Percentiles rank a stretch among this genome's conserved stretches.
phyloP scores from a whole-genome alignment of 2,888 invertebrate genomes.

The Idaea straminata region DNA sequence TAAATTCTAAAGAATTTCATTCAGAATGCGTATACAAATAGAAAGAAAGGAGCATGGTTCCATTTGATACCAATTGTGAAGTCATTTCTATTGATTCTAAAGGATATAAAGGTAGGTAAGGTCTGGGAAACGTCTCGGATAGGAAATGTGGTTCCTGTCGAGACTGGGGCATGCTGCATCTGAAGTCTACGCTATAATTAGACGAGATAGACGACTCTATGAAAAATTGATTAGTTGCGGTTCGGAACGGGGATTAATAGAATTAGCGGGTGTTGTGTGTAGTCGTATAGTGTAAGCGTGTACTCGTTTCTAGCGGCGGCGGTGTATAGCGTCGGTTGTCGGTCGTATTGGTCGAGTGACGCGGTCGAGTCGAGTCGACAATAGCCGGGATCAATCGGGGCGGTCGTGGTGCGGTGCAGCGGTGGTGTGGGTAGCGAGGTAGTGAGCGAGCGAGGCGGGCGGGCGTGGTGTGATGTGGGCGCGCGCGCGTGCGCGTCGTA shows the following conservation, averaged over 20 bases:
- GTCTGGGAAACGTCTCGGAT: background rate
- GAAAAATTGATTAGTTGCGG: background rate
- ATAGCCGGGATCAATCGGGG: conserved; percentile 37
- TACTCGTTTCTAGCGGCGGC: conserved; percentile 10
- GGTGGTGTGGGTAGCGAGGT: conserved; percentile 7
- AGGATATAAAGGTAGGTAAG: background rate
- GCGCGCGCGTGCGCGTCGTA: conserved; percentile 42
- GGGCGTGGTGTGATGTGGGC: conserved; percentile 41
- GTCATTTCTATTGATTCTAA: background rate
- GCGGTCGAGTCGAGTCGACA: conserved; percentile 18
- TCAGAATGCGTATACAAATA: background rate
- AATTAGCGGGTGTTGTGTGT: background rate
- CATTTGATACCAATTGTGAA: background rate
- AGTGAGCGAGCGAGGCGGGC: conserved; percentile 50
- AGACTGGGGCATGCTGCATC: background rate
- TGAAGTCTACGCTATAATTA: background rate
- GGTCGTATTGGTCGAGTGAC: too few relatives aligned
- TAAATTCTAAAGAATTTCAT: background rate
- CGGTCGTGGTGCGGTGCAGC: too few relatives aligned
- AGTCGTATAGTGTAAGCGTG: background rate
- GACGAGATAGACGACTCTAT: background rate
- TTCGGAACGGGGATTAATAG: background rate
- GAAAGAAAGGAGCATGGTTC: background rate
- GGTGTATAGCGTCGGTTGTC: conserved; percentile 3
- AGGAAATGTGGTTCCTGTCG: background rate